Evolutionary conservation across 2,113 vertebrate species (phyloP).

Genomic region (Hepsetus odoe): DNA sequence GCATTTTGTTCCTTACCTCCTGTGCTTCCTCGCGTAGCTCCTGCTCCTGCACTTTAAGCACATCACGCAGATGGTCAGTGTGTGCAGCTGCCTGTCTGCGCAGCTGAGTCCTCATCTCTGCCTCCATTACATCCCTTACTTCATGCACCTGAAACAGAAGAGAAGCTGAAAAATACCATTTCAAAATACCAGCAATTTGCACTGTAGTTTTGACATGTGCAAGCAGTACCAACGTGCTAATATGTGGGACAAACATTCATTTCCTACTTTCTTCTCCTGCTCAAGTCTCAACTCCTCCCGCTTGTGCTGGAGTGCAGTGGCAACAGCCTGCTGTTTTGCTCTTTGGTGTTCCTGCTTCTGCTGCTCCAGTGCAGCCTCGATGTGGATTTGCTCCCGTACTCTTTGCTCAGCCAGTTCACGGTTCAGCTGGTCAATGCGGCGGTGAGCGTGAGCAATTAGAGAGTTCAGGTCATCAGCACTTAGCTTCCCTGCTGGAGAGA

Average conservation of each 20-base stretch:
- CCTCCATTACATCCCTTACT: conserved; percentile 92
- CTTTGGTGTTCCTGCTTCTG: conserved; percentile 88
- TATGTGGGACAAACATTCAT: neutral
- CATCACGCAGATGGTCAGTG: conserved; percentile 90
- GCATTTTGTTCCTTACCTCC: conserved; percentile 73
- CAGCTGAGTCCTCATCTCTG: conserved; percentile 95
- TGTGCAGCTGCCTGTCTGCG: conserved; percentile 94
- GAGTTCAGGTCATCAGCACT: conserved; percentile 89
- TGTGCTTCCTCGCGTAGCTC: conserved; percentile 86
- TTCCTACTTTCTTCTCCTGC: conserved; percentile 87
- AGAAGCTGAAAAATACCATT: too few species aligned
- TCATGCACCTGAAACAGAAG: conserved; percentile 79
- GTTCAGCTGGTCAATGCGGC: conserved; percentile 93
- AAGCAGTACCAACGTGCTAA: too few species aligned
- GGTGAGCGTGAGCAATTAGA: conserved; percentile 92
- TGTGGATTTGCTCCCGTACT: conserved; percentile 87
- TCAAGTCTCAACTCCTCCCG: conserved; percentile 81
- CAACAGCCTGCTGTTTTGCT: conserved; percentile 78
- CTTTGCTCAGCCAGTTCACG: conserved; percentile 88
- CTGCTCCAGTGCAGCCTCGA: conserved; percentile 83
- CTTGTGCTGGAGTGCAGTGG: conserved; percentile 80
- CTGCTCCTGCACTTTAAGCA: conserved; percentile 92
- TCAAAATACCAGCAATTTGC: too few species aligned
- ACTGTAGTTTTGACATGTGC: too few species aligned
- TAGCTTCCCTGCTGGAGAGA: conserved; percentile 82